Conservation (phyloP, 1,140 invertebrate genomes). For the Cherax destructor region DNA sequence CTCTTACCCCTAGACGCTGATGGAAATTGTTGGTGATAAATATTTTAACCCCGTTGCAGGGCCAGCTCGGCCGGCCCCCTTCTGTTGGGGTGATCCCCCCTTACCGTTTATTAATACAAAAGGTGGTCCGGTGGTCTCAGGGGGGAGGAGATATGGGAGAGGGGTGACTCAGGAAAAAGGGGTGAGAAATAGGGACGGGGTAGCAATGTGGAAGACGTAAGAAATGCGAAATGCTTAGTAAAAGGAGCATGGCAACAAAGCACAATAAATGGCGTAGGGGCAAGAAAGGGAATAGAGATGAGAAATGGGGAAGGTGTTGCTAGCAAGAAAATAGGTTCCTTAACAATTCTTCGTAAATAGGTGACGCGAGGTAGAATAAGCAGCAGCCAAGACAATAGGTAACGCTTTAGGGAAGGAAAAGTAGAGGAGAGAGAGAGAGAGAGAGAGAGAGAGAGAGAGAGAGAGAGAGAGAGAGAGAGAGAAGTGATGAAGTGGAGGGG, state of each 20-base stretch:
- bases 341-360: too few species aligned
- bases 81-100: slow-evolving; percentile 27
- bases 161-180: background rate
- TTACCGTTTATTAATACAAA: slow-evolving; percentile 43
- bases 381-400: too few species aligned
- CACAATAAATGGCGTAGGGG: background rate
- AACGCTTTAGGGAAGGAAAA: too few species aligned
- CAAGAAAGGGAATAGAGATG: slow-evolving; percentile 1
- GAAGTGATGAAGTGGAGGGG: background rate
- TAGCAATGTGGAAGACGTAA: too few species aligned
- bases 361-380: too few species aligned
- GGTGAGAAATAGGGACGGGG: background rate
- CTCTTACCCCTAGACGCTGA: background rate
- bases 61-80: background rate
- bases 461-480: background rate
- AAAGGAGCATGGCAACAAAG: too few species aligned
- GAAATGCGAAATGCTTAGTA: too few species aligned
- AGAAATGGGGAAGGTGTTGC: background rate
- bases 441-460: background rate
- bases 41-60: slow-evolving; percentile 52
- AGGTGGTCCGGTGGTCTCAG: slow-evolving; percentile 8
- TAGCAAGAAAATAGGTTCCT: too few species aligned
- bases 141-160: background rate
- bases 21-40: slow-evolving; percentile 45
- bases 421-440: background rate